A percentile compares a stretch with the other conserved stretches of the same genome.
These are phyloP conservation scores for Tenualosa ilisha DNA, from an alignment of 2,797 vertebrate species.

Conservation along the genomic window DNA sequence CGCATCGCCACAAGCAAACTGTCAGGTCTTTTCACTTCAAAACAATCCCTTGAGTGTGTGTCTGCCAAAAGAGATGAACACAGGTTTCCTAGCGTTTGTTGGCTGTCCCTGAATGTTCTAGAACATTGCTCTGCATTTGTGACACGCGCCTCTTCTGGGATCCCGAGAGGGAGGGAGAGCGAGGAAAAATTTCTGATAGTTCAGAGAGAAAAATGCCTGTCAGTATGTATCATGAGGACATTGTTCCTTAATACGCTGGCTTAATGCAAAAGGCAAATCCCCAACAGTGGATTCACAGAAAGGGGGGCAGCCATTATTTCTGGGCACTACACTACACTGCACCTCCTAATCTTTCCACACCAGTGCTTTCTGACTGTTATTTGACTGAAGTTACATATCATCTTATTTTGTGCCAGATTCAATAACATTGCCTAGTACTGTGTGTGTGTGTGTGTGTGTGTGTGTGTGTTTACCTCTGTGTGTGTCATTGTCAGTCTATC, in stretches of 20 bases:
- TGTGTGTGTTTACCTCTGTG: neutral
- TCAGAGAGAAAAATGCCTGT: neutral
- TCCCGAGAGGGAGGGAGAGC: neutral
- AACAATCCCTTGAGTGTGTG: constrained; percentile 10
- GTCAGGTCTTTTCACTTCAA: constrained; percentile 13
- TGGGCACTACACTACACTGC: neutral
- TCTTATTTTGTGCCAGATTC: constrained; percentile 9
- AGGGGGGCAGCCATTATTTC: constrained; percentile 1
- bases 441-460: constrained; percentile 10
- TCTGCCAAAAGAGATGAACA: constrained; percentile 6
- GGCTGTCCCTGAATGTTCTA: neutral
- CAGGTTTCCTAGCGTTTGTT: neutral
- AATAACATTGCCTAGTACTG: neutral
- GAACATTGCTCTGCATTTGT: constrained; percentile 1
- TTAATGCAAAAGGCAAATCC: constrained; percentile 9
- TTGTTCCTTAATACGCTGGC: neutral
- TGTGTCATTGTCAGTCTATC: constrained; percentile 16
- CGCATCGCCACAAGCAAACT: constrained; percentile 2
- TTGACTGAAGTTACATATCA: constrained; percentile 15
- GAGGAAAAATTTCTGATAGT: neutral
- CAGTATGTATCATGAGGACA: neutral
- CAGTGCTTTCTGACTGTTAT: constrained; percentile 5
- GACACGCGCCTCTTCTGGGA: neutral
- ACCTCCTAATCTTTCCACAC: constrained; percentile 18
- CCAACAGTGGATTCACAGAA: neutral